Evolutionary conservation across 2,113 vertebrate genomes (phyloP).

Genomic region (Aegithalos caudatus): DNA sequence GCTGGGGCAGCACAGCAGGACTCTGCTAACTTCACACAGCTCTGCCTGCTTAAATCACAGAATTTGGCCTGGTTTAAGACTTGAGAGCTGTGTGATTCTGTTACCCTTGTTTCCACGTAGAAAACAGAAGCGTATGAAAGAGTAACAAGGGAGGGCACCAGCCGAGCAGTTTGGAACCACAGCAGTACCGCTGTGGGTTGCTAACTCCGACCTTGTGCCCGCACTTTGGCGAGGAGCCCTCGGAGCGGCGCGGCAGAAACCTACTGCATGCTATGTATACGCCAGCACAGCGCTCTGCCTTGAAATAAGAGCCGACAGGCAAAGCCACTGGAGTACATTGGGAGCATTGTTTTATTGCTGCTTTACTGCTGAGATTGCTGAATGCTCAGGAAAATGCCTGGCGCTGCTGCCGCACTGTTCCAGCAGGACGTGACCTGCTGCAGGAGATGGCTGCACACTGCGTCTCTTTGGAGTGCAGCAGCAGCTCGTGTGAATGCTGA

Average conservation of each 20-base stretch:
- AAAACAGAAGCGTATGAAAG: background rate
- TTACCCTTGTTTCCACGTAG: background rate
- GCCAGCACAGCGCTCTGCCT: background rate
- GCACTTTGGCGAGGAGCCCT: background rate
- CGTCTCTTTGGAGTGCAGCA: background rate
- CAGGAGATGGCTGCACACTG: background rate
- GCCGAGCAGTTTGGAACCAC: background rate
- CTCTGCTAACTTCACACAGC: background rate
- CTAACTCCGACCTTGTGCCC: background rate
- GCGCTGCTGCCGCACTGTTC: background rate
- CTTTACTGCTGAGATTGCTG: background rate
- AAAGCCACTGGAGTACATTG: background rate
- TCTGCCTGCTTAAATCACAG: background rate
- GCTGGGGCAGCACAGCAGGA: background rate
- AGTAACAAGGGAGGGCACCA: background rate
- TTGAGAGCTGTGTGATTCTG: background rate
- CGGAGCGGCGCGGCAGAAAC: background rate
- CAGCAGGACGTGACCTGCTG: background rate
- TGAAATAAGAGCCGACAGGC: background rate
- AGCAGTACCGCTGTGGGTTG: background rate
- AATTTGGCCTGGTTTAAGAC: background rate
- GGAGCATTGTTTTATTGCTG: slow-evolving; percentile 32
- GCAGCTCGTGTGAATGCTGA: background rate
- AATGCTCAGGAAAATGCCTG: background rate
- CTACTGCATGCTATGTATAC: background rate